phyloP scores from a whole-genome alignment of 2,113 vertebrate species.

The Poeciliopsis retropinna region DNA sequence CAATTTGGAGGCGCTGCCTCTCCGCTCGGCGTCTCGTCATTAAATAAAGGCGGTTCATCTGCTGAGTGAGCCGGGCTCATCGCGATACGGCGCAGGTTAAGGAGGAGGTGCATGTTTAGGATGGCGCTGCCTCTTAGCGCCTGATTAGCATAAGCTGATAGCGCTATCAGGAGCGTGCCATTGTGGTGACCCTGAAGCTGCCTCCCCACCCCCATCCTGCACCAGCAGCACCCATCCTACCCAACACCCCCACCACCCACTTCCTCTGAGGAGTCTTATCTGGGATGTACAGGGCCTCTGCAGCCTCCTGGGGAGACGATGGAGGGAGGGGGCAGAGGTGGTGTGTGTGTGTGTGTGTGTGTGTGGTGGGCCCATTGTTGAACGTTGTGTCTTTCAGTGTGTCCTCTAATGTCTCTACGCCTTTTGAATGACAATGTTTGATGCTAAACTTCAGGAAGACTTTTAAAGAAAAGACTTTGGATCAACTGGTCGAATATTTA shows the following conservation, averaged over 20 bases:
- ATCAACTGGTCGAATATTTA: not conserved
- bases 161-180: conserved; percentile 76
- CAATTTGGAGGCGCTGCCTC: conserved; percentile 63
- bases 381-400: conserved; percentile 61
- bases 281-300: conserved; percentile 73
- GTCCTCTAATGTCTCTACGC: conserved; percentile 62
- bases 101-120: conserved; percentile 74
- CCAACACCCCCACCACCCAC: conserved; percentile 14
- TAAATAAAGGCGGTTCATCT: conserved; percentile 48
- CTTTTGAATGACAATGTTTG: conserved; percentile 26
- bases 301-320: conserved; percentile 72
- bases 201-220: not conserved
- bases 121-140: conserved; percentile 77
- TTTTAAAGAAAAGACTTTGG: not conserved
- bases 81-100: conserved; percentile 80
- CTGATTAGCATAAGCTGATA: conserved; percentile 84
- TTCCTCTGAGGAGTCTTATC: conserved; percentile 75
- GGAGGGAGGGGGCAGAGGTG: conserved; percentile 58
- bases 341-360: conserved; percentile 15
- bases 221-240: conserved; percentile 32
- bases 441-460: conserved; percentile 35
- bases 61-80: conserved; percentile 73
- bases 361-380: conserved; percentile 25
- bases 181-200: conserved; percentile 79
- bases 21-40: conserved; percentile 24